Evolutionary conservation across 2,888 invertebrate species (phyloP).

Genomic region (Amphipyra tragopoginis): DNA sequence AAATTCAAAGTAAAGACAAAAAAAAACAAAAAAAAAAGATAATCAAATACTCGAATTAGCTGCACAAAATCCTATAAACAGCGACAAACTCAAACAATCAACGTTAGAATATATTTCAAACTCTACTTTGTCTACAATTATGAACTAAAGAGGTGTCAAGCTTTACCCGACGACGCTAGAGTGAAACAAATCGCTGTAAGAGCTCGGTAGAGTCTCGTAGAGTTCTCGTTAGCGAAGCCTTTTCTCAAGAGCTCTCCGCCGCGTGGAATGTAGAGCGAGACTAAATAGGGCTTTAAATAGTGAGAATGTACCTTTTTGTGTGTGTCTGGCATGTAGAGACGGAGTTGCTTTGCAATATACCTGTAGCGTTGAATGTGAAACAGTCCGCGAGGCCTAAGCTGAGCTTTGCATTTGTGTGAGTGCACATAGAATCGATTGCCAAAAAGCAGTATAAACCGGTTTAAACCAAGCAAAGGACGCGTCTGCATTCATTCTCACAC

Average conservation of each 20-base stretch:
- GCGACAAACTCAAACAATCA: background rate
- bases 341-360: background rate
- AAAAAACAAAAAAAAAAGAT: too few species aligned
- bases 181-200: conserved; percentile 32
- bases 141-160: conserved; percentile 18
- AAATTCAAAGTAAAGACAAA: too few species aligned
- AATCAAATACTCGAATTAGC: too few species aligned
- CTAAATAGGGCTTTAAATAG: conserved; percentile 35
- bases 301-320: conserved; percentile 15
- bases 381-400: too few species aligned
- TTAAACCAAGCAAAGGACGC: too few species aligned
- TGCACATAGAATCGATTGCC: too few species aligned
- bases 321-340: background rate
- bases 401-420: too few species aligned
- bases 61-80: too few species aligned
- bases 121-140: background rate
- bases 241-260: conserved; percentile 31
- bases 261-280: conserved; percentile 17
- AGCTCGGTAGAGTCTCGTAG: conserved; percentile 10
- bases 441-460: too few species aligned
- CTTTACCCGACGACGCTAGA: conserved; percentile 8
- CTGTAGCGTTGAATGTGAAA: too few species aligned
- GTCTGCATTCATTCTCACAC: too few species aligned
- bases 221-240: conserved; percentile 39
- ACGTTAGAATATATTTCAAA: background rate